Conservation (phyloP, 2,888 invertebrate species). For the Ochropleura plecta region DNA sequence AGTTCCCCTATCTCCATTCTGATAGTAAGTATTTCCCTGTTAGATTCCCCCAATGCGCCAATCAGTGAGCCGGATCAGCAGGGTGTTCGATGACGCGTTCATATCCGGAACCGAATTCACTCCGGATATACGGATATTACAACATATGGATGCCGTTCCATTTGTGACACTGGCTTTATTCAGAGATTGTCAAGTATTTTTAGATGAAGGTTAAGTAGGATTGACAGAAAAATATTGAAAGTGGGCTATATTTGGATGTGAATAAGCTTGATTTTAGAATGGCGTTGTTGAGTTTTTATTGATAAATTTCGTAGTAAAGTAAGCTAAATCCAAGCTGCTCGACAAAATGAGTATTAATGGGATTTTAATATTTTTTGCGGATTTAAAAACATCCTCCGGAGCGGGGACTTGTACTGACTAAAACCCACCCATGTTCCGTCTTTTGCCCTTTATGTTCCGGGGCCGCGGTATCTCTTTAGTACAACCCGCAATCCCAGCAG, state of each 20-base stretch:
- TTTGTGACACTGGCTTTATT: conserved; percentile 30
- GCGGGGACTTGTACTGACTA: no score
- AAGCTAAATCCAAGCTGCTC: not conserved
- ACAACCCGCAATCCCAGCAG: no score
- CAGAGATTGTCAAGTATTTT: not conserved
- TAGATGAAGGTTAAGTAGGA: not conserved
- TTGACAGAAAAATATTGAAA: not conserved
- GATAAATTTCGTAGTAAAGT: not conserved
- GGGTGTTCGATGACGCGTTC: conserved; percentile 47
- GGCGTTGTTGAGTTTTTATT: not conserved
- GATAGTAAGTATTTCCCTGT: not conserved
- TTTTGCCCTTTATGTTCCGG: no score
- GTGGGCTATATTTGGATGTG: not conserved
- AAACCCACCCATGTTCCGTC: no score
- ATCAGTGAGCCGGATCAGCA: conserved; percentile 40
- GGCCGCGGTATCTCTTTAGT: no score
- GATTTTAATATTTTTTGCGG: not conserved
- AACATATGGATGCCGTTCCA: conserved; percentile 18
- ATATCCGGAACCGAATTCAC: conserved; percentile 48
- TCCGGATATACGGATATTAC: conserved; percentile 32
- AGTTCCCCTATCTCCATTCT: not conserved
- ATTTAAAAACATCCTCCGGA: no score
- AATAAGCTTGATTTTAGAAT: not conserved
- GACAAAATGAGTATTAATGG: not conserved
- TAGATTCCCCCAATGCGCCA: conserved; percentile 16